Conservation (phyloP, 2,888 invertebrate species). For the Euplexia lucipara region DNA sequence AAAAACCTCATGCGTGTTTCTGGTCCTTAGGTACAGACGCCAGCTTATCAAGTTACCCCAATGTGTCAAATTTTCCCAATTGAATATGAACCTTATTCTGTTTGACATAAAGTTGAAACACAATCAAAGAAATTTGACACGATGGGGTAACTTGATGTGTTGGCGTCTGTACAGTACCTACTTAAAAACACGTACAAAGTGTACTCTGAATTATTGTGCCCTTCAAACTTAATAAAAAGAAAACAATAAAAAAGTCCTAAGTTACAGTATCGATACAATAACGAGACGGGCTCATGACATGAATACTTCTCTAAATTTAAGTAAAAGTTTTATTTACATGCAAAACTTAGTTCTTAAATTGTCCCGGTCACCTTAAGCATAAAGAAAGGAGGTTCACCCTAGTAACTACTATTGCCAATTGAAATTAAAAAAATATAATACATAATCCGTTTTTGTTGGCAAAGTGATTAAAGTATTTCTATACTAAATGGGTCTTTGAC, state of each 20-base stretch:
- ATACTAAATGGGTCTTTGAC: no score
- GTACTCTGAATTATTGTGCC: constrained; percentile 14
- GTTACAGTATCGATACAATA: constrained; percentile 19
- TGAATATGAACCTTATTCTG: no score
- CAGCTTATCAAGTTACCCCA: neutral
- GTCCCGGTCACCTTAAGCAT: constrained; percentile 38
- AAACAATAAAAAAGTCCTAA: constrained; percentile 24
- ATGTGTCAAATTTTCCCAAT: no score
- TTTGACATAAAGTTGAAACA: no score
- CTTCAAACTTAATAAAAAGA: constrained; percentile 20
- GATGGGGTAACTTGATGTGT: no score
- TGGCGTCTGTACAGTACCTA: no score
- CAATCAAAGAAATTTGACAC: no score
- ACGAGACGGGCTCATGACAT: constrained; percentile 21
- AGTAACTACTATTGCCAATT: neutral
- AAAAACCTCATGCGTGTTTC: no score
- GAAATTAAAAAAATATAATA: neutral
- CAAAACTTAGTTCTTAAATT: constrained; percentile 30
- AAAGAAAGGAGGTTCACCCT: constrained; percentile 1
- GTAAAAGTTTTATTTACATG: constrained; percentile 20
- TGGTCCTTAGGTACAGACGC: no score
- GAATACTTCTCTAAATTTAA: constrained; percentile 14
- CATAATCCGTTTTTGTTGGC: neutral
- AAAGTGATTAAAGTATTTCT: neutral
- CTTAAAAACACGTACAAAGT: neutral